These are phyloP conservation scores for Cylindroiulus punctatus DNA, from an alignment of 2,888 invertebrate genomes.

Conservation along the genomic window DNA sequence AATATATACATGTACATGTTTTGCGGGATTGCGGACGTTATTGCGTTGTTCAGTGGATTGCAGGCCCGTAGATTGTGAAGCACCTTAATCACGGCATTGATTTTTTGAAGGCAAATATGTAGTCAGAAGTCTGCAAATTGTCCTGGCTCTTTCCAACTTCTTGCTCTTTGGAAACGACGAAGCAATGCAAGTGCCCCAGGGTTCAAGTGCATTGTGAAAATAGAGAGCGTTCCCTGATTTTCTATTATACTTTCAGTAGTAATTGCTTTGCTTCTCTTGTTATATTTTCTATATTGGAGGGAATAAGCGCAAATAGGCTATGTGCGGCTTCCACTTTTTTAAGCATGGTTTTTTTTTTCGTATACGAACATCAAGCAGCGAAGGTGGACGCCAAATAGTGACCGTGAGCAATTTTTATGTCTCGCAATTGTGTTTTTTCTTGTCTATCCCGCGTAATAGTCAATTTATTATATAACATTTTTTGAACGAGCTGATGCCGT, in stretches of 20 bases:
- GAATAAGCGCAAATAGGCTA: conserved; percentile 39
- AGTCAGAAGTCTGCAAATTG: conserved; percentile 43
- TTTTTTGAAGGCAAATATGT: conserved; percentile 45
- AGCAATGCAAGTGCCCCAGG: conserved; percentile 44
- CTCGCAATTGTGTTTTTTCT: conserved; percentile 3
- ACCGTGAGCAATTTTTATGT: conserved; percentile 39
- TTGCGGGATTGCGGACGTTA: conserved; percentile 39
- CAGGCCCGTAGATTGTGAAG: conserved; percentile 34
- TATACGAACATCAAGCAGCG: background rate
- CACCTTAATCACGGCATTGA: conserved; percentile 47
- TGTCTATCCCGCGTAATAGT: conserved; percentile 3
- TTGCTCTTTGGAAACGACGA: conserved; percentile 18
- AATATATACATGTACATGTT: background rate
- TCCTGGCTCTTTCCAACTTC: conserved; percentile 43
- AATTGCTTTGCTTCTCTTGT: conserved; percentile 47
- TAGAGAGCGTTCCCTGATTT: conserved; percentile 42
- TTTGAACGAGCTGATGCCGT: background rate
- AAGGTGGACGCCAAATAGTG: conserved; percentile 24
- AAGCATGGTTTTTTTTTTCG: background rate
- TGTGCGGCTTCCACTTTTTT: conserved; percentile 33
- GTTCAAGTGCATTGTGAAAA: conserved; percentile 38
- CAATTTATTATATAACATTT: conserved; percentile 18
- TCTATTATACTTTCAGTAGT: conserved; percentile 47
- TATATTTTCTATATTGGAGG: conserved; percentile 45
- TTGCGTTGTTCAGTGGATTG: conserved; percentile 40